phyloP scores from a whole-genome alignment of 2,113 vertebrate species.

The Mungos mungo region DNA sequence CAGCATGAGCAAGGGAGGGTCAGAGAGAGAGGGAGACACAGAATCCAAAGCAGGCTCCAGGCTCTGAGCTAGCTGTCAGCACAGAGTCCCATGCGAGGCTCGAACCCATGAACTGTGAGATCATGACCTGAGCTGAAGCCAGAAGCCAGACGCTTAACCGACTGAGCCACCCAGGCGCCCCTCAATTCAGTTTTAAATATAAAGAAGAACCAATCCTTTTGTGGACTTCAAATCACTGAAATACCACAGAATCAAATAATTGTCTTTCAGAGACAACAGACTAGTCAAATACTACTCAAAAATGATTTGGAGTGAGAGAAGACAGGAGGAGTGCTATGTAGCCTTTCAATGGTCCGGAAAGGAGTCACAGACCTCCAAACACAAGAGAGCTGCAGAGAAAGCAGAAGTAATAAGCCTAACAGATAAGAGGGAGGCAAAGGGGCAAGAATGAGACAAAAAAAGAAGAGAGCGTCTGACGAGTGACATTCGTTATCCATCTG shows the following conservation, averaged over 20 bases:
- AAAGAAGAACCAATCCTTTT: neutral
- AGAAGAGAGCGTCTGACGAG: neutral
- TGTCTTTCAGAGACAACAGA: neutral
- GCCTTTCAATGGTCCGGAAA: neutral
- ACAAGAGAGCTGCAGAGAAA: neutral
- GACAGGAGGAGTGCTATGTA: neutral
- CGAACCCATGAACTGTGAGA: no score
- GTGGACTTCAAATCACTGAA: neutral
- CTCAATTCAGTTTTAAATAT: neutral
- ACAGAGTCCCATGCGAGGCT: no score
- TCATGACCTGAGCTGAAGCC: no score
- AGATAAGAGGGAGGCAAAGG: neutral
- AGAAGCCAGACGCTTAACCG: no score
- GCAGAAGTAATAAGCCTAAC: neutral
- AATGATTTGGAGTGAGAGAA: neutral
- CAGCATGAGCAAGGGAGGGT: no score
- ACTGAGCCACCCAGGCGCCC: neutral
- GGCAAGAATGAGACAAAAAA: neutral
- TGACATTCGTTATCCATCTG: neutral
- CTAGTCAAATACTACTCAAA: neutral
- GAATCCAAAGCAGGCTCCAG: no score
- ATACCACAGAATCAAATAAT: neutral
- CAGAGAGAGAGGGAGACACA: no score
- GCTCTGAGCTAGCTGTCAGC: no score
- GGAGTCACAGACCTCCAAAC: neutral